phyloP scores from a whole-genome alignment of 2,888 invertebrate genomes.

The Elaeidobius kamerunicus region DNA sequence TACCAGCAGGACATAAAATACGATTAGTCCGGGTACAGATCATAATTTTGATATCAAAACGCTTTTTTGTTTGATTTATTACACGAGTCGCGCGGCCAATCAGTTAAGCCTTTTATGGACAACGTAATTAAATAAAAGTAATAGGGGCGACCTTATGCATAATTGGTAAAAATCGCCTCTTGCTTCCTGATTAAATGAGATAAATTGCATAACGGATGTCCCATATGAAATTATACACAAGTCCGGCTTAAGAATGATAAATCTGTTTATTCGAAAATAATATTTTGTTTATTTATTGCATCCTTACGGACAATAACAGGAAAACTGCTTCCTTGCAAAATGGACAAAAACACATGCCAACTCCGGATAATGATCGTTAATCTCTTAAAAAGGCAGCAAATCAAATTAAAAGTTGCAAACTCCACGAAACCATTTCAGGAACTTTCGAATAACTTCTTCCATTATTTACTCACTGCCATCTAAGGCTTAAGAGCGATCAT shows the following conservation, averaged over 20 bases:
- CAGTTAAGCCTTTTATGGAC: slow-evolving; percentile 30
- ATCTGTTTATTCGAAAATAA: too few species aligned
- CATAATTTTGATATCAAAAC: slow-evolving; percentile 27
- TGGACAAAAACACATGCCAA: too few species aligned
- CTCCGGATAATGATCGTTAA: too few species aligned
- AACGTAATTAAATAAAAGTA: slow-evolving; percentile 27
- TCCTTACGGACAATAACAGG: too few species aligned
- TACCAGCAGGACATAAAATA: slow-evolving; percentile 26
- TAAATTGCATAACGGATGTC: neutral
- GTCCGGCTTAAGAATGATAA: too few species aligned
- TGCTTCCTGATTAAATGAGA: neutral
- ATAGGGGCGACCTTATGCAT: slow-evolving; percentile 1
- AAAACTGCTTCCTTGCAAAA: too few species aligned
- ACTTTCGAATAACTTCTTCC: neutral
- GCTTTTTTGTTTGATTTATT: slow-evolving; percentile 28
- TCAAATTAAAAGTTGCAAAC: too few species aligned
- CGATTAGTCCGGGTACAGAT: slow-evolving; percentile 17
- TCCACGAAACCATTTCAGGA: too few species aligned
- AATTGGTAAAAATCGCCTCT: slow-evolving; percentile 5
- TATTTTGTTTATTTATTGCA: too few species aligned
- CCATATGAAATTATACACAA: too few species aligned
- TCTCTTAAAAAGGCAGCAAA: too few species aligned
- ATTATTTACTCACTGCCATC: neutral
- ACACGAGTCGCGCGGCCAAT: slow-evolving; percentile 17
- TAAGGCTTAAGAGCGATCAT: neutral